These are phyloP conservation scores for Parazoanthus atlanticus DNA, from an alignment of 92 coral and sea anemone species.

Conservation along the genomic window DNA sequence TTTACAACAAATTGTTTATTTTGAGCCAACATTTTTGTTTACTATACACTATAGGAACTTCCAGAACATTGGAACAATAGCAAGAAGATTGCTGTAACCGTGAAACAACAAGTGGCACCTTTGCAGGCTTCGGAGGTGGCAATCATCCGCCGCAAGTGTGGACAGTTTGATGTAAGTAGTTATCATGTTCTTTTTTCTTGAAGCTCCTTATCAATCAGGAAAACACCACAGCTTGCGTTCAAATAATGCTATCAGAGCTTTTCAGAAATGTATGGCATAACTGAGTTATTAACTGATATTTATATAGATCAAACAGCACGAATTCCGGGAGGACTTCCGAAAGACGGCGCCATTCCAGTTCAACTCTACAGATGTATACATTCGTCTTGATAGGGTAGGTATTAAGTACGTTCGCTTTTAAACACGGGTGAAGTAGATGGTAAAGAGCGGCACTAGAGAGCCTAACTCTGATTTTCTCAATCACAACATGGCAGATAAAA, in stretches of 20 bases:
- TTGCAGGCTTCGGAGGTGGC: slow-evolving; percentile 98
- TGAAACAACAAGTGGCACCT: slow-evolving; percentile 98
- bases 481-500: no score
- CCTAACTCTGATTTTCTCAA: no score
- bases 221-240: background rate
- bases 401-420: background rate
- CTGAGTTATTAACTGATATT: background rate
- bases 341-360: slow-evolving; percentile 98
- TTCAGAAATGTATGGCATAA: background rate
- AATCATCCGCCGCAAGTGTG: slow-evolving; percentile 98
- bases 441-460: background rate
- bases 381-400: slow-evolving; percentile 82
- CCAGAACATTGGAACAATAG: slow-evolving; percentile 99
- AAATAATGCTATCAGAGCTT: background rate
- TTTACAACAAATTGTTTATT: background rate
- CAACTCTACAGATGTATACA: slow-evolving; percentile 81
- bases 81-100: slow-evolving; percentile 99
- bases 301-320: slow-evolving; percentile 93
- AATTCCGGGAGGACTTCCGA: slow-evolving; percentile 99
- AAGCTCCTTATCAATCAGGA: no score
- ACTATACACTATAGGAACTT: slow-evolving; percentile 61
- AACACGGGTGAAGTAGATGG: background rate
- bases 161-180: slow-evolving; percentile 93
- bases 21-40: background rate
- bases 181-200: background rate